A percentile compares a stretch with the other conserved stretches of the same genome.
phyloP scores from a whole-genome alignment of 2,797 vertebrate species.

The Graptemys geographica region DNA sequence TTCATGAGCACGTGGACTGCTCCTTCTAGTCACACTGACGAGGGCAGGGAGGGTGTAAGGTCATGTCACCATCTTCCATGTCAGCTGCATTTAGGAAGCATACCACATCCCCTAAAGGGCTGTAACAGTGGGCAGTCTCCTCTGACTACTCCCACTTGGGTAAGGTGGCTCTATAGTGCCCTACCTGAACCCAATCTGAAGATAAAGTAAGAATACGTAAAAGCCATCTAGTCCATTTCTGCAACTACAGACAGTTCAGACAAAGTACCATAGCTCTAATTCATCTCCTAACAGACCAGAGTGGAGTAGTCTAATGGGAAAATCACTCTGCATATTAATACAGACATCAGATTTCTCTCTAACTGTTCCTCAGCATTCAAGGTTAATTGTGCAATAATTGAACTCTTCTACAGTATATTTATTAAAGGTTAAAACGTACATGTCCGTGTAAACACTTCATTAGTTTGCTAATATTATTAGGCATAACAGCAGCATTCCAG shows the following conservation, averaged over 20 bases:
- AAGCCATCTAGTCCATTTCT: not conserved
- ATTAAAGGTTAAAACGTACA: slow-evolving; percentile 49
- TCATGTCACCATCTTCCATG: not conserved
- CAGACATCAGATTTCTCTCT: not conserved
- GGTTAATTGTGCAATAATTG: slow-evolving; percentile 46
- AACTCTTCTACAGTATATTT: slow-evolving; percentile 10
- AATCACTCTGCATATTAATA: not conserved
- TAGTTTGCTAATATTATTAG: slow-evolving; percentile 36
- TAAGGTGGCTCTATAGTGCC: too few relatives aligned
- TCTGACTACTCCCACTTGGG: not conserved
- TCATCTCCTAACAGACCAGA: not conserved
- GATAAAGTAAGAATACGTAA: not conserved
- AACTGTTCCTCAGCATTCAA: slow-evolving; percentile 21
- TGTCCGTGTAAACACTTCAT: slow-evolving; percentile 23
- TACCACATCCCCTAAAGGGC: too few relatives aligned
- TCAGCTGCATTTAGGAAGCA: not conserved
- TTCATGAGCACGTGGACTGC: accelerated
- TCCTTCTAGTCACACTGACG: not conserved
- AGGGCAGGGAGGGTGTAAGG: not conserved
- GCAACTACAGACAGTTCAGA: accelerated
- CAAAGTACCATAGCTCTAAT: not conserved
- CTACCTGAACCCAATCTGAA: not conserved
- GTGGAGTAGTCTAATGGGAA: not conserved
- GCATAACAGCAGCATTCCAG: not conserved
- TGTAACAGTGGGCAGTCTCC: not conserved